A percentile compares a stretch with the other conserved stretches of the same genome.
phyloP scores from a whole-genome alignment of 2,888 invertebrate genomes.

The Neoitamus cyanurus region DNA sequence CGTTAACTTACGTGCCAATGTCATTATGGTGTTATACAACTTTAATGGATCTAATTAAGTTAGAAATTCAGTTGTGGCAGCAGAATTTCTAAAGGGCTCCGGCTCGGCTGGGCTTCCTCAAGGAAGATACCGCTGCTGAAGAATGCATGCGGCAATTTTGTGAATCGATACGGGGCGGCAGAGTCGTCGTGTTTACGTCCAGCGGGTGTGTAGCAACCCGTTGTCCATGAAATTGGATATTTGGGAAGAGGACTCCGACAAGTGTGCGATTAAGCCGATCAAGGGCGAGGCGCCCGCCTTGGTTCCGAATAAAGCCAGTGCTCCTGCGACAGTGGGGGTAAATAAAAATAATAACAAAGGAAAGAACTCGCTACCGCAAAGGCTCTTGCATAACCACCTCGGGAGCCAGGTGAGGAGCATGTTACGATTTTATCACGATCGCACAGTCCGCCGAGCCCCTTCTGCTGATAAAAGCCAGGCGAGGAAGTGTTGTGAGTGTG shows the following conservation, averaged over 20 bases:
- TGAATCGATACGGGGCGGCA: not conserved
- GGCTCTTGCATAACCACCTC: slow-evolving; percentile 7
- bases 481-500: not conserved
- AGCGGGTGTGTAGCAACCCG: not conserved
- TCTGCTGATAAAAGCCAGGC: not conserved
- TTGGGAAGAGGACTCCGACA: slow-evolving; percentile 31
- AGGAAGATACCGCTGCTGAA: not conserved
- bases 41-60: slow-evolving; percentile 36
- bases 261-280: slow-evolving; percentile 30
- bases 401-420: not conserved
- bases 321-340: not conserved
- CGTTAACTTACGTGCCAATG: slow-evolving; percentile 30
- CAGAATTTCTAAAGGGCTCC: not conserved
- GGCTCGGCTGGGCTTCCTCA: not conserved
- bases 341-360: not conserved
- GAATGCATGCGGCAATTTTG: slow-evolving; percentile 22
- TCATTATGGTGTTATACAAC: slow-evolving; percentile 29
- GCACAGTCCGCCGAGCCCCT: not conserved
- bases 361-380: slow-evolving; percentile 4
- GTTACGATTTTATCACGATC: slow-evolving; percentile 25
- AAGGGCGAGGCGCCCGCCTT: not conserved
- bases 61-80: slow-evolving; percentile 14
- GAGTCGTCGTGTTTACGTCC: slow-evolving; percentile 8
- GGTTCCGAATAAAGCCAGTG: not conserved
- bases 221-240: slow-evolving; percentile 31